These are phyloP conservation scores for Leucophora obtusa DNA, from an alignment of 2,888 invertebrate genomes.

Conservation along the genomic window DNA sequence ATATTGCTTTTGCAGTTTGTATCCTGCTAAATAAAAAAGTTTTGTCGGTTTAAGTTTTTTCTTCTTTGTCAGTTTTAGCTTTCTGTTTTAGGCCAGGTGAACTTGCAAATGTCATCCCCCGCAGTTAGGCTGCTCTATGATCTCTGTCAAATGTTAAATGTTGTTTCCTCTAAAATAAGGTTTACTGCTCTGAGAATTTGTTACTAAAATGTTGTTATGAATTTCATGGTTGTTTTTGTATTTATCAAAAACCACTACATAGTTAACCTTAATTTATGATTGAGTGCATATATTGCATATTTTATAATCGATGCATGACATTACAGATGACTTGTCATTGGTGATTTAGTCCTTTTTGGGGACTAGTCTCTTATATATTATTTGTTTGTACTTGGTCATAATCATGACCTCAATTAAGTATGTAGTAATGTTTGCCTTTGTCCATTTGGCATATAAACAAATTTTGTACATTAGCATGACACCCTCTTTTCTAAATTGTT, in stretches of 20 bases:
- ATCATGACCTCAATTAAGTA: conserved; percentile 24
- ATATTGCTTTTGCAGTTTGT: conserved; percentile 33
- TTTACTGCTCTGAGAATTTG: conserved; percentile 58
- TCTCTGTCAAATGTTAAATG: conserved; percentile 63
- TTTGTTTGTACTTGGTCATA: background rate
- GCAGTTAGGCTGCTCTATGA: conserved; percentile 65
- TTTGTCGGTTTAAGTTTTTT: conserved; percentile 44
- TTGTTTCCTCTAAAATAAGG: conserved; percentile 57
- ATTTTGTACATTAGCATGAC: conserved; percentile 21
- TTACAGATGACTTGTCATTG: background rate
- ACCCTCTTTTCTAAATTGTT: conserved; percentile 15
- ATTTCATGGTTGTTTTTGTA: conserved; percentile 42
- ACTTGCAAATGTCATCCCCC: conserved; percentile 65
- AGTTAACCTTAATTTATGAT: background rate
- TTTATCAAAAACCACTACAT: background rate
- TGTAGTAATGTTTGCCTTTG: background rate
- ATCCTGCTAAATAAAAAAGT: conserved; percentile 40
- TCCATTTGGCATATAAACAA: conserved; percentile 13
- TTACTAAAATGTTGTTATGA: conserved; percentile 61
- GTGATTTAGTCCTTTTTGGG: background rate
- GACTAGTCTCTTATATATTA: too few relatives aligned
- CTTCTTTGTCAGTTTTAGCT: conserved; percentile 4
- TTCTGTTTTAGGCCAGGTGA: conserved; percentile 59
- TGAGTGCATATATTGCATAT: background rate
- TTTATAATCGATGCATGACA: background rate